Evolutionary conservation across 1,140 invertebrate species (phyloP).

Genomic region (Drosophila truncata): DNA sequence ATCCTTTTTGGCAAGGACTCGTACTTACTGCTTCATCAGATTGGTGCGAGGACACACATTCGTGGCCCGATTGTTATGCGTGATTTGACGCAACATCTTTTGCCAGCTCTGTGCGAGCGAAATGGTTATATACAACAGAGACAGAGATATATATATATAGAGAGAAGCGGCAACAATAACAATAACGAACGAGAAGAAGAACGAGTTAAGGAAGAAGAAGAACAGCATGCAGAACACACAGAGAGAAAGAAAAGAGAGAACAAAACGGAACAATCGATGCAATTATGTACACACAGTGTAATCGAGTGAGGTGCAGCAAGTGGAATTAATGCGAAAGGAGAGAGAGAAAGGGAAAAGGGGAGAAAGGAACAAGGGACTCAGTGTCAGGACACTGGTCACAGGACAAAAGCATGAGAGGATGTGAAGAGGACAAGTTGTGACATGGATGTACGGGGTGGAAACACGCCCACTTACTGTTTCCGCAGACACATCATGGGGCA

Average conservation of each 20-base stretch:
- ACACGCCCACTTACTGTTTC: conserved; percentile 96
- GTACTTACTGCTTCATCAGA: conserved; percentile 99
- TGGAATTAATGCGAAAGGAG: conserved; percentile 39
- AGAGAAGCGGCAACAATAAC: conserved; percentile 29
- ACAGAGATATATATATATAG: conserved; percentile 18
- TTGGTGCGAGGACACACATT: conserved; percentile 98
- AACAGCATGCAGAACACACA: conserved; percentile 38
- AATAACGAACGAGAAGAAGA: conserved; percentile 47
- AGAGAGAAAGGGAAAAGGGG: not conserved
- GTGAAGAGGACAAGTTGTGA: not conserved
- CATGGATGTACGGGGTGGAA: conserved; percentile 3
- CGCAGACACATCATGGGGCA: conserved; percentile 99
- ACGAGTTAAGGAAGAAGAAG: conserved; percentile 28
- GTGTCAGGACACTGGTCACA: not conserved
- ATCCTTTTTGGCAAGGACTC: not conserved
- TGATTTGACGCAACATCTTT: conserved; percentile 93
- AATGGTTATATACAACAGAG: conserved; percentile 12
- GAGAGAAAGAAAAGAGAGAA: conserved; percentile 22
- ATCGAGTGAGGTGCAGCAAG: conserved; percentile 49
- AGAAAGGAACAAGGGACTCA: not conserved
- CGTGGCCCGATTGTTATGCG: conserved; percentile 98
- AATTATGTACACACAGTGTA: conserved; percentile 60
- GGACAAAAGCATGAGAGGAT: conserved; percentile 12
- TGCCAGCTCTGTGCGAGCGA: conserved; percentile 93
- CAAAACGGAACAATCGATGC: conserved; percentile 46